Evolutionary conservation across 1,140 invertebrate genomes (phyloP).

Genomic region (Paracyclopina nana): DNA sequence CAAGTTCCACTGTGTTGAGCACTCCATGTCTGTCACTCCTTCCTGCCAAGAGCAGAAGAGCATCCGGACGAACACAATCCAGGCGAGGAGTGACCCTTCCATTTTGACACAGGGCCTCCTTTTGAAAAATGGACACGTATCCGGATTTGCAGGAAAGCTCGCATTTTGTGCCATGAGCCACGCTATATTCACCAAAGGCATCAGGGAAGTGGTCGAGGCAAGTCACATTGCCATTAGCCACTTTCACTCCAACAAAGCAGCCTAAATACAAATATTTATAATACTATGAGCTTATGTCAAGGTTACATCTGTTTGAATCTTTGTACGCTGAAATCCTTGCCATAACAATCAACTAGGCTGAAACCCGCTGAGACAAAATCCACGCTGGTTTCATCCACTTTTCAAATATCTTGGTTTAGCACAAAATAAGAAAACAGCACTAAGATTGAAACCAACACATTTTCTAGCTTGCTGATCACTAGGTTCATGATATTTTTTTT

Average conservation of each 20-base stretch:
- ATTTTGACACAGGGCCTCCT: neutral
- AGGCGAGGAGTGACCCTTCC: neutral
- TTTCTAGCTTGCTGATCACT: too few species aligned
- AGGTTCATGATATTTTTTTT: too few species aligned
- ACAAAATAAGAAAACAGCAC: too few species aligned
- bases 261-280: neutral
- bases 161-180: neutral
- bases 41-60: constrained; percentile 4
- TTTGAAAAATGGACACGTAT: neutral
- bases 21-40: constrained; percentile 11
- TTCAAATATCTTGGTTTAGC: too few species aligned
- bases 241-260: neutral
- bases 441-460: too few species aligned
- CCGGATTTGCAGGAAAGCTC: neutral
- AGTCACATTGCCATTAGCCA: neutral
- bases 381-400: too few species aligned
- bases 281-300: too few species aligned
- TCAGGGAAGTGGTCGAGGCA: neutral
- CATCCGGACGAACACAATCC: constrained; percentile 5
- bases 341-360: too few species aligned
- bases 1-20: constrained; percentile 11
- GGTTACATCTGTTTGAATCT: too few species aligned
- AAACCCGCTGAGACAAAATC: too few species aligned
- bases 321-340: too few species aligned
- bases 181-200: neutral